phyloP scores from a whole-genome alignment of 1,140 invertebrate species.

The Leptopilina clavipes region DNA sequence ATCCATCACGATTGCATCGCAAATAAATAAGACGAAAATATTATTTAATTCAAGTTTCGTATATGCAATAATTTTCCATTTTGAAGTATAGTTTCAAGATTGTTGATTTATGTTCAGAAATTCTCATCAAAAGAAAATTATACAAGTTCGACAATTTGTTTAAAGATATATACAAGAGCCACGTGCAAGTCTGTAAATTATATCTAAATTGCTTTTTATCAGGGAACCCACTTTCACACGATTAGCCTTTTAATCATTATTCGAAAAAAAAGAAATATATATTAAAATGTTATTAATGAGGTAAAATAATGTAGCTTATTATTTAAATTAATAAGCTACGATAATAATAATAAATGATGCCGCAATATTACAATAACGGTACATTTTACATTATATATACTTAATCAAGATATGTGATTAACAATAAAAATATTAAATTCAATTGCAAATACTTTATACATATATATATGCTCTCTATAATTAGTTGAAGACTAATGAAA shows the following conservation, averaged over 20 bases:
- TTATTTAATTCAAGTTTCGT: constrained; percentile 23
- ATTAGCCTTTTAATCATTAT: background rate
- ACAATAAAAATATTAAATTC: constrained; percentile 13
- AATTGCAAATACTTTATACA: constrained; percentile 9
- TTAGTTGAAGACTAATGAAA: constrained; percentile 2
- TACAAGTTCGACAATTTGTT: constrained; percentile 24
- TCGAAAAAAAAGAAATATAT: background rate
- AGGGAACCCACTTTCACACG: constrained; percentile 12
- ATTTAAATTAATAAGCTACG: constrained; percentile 11
- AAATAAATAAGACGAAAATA: constrained; percentile 27
- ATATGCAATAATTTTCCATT: background rate
- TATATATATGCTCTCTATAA: constrained; percentile 19
- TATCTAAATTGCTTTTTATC: constrained; percentile 13
- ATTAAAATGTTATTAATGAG: background rate
- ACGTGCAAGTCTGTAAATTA: constrained; percentile 19
- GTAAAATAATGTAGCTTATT: background rate
- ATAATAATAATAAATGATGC: constrained; percentile 5
- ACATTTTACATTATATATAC: background rate
- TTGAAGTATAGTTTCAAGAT: background rate
- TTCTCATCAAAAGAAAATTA: constrained; percentile 21
- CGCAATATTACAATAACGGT: constrained; percentile 15
- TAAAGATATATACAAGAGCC: background rate
- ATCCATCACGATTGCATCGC: constrained; percentile 17
- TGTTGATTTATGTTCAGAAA: background rate
- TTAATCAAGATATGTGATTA: constrained; percentile 1